These are phyloP conservation scores for Bombus sylvicola DNA, from an alignment of 1,140 invertebrate genomes.

Conservation along the genomic window DNA sequence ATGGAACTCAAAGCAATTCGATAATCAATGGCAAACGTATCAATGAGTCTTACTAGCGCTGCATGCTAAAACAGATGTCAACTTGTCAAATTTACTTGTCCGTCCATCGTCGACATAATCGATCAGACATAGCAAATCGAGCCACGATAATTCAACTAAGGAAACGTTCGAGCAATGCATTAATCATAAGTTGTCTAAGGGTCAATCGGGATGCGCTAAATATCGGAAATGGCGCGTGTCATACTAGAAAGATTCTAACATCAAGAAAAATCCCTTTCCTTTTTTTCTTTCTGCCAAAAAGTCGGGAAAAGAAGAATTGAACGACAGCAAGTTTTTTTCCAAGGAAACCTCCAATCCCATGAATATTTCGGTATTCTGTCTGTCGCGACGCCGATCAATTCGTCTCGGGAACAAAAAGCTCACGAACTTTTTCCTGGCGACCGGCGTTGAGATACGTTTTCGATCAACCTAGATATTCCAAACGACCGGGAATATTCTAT, in stretches of 20 bases:
- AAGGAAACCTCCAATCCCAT: neutral
- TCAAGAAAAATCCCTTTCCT: neutral
- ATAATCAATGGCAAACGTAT: neutral
- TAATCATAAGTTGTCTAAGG: neutral
- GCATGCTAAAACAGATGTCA: neutral
- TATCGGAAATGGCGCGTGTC: neutral
- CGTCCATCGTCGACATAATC: neutral
- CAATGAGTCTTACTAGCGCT: neutral
- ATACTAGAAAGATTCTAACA: neutral
- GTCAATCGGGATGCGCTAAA: neutral
- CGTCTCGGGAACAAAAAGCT: slow-evolving; percentile 9
- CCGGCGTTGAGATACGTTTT: neutral
- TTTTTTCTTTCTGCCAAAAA: neutral
- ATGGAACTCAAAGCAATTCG: slow-evolving; percentile 2
- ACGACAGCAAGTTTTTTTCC: neutral
- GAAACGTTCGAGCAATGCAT: neutral
- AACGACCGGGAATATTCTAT: neutral
- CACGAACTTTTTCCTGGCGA: neutral
- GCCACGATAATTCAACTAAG: neutral
- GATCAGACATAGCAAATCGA: neutral
- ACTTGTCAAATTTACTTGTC: slow-evolving; percentile 5
- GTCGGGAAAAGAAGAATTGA: neutral
- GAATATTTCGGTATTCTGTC: slow-evolving; percentile 1
- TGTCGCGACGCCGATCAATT: slow-evolving; percentile 8
- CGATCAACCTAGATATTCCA: slow-evolving; percentile 8